phyloP scores from a whole-genome alignment of 1,140 invertebrate species.

The Aphidius ervi region DNA sequence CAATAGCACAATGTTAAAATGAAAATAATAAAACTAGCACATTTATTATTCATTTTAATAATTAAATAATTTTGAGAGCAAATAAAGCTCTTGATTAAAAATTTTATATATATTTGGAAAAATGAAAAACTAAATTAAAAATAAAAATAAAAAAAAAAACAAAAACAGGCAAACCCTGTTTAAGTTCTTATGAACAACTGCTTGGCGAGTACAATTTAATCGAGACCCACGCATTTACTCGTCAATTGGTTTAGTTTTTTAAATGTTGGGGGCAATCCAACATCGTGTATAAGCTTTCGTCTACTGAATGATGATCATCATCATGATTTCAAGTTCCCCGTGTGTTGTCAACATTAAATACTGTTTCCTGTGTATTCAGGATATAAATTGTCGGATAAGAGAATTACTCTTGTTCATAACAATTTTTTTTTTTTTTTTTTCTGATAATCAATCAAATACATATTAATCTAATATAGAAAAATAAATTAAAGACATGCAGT shows the following conservation, averaged over 20 bases:
- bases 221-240: constrained; percentile 4
- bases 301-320: constrained; percentile 1
- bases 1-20: too few relatives aligned
- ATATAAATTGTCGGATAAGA: constrained; percentile 13
- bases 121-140: too few relatives aligned
- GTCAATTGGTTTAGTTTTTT: constrained; percentile 3
- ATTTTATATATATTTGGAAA: too few relatives aligned
- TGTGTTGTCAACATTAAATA: constrained; percentile 30
- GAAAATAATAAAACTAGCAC: too few relatives aligned
- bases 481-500: too few relatives aligned
- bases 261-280: constrained; percentile 1
- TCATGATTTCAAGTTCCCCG: constrained; percentile 2
- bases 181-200: background rate
- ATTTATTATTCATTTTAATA: too few relatives aligned
- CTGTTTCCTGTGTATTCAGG: constrained; percentile 36
- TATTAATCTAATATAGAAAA: constrained; percentile 18
- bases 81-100: too few relatives aligned
- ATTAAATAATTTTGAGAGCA: too few relatives aligned
- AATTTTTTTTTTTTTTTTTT: background rate
- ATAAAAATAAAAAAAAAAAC: too few relatives aligned
- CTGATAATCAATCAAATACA: constrained; percentile 17
- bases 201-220: background rate
- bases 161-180: too few relatives aligned
- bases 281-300: constrained; percentile 7
- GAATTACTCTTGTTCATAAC: background rate